phyloP scores from a whole-genome alignment of 2,113 vertebrate genomes.

The Steatornis caripensis region DNA sequence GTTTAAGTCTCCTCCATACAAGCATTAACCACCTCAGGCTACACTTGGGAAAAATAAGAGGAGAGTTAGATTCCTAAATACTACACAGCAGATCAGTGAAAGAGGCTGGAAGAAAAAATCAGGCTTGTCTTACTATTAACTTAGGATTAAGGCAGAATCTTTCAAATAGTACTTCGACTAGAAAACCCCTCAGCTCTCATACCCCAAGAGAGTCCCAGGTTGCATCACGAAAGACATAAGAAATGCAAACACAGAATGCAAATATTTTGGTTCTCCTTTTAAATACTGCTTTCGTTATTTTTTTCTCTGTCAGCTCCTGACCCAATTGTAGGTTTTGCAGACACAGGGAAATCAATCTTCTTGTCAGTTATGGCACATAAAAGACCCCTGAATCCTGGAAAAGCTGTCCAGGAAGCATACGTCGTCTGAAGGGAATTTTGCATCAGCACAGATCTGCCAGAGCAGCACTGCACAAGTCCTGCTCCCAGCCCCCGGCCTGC shows the following conservation, averaged over 20 bases:
- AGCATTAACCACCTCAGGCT: neutral
- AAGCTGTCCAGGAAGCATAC: neutral
- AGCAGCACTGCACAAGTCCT: neutral
- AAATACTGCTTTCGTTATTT: neutral
- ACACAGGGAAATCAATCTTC: slow-evolving; percentile 3
- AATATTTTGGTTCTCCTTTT: neutral
- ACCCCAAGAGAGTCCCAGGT: neutral
- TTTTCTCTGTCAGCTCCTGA: neutral
- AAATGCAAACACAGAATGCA: neutral
- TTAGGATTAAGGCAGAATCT: neutral
- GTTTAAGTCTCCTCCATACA: neutral
- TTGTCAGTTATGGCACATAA: neutral
- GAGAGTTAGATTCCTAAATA: neutral
- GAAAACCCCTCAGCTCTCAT: neutral
- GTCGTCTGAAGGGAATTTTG: neutral
- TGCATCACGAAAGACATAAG: neutral
- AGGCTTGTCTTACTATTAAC: neutral
- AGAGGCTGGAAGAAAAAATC: neutral
- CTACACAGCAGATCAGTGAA: neutral
- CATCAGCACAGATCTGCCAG: neutral
- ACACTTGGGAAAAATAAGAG: neutral
- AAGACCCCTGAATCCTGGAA: neutral
- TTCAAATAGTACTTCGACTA: neutral
- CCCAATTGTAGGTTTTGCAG: neutral
- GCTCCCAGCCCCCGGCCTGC: neutral